A percentile compares a stretch with the other conserved stretches of the same genome.
These are phyloP conservation scores for Stercorarius parasiticus DNA, from an alignment of 2,113 vertebrate species.

Conservation along the genomic window DNA sequence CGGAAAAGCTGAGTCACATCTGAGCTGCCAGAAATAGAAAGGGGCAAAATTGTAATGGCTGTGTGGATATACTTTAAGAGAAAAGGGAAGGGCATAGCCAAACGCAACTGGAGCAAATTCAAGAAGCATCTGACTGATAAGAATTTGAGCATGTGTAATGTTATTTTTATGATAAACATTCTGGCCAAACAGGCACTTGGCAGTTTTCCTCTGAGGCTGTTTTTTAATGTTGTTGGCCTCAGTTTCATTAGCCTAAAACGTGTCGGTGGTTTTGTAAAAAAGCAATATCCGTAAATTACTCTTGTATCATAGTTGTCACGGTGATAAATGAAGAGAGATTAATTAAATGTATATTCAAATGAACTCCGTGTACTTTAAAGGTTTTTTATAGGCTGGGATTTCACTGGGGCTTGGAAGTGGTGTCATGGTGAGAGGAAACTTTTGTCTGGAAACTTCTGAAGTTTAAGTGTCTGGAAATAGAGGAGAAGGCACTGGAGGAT, in stretches of 20 bases:
- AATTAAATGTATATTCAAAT: slow-evolving; percentile 43
- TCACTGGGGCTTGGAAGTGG: background rate
- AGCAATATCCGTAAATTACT: slow-evolving; percentile 20
- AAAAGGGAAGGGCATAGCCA: background rate
- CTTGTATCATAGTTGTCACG: background rate
- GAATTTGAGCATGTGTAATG: slow-evolving; percentile 8
- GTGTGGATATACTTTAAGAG: background rate
- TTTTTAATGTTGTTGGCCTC: slow-evolving; percentile 33
- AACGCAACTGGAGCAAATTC: background rate
- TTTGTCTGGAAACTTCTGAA: slow-evolving; percentile 18
- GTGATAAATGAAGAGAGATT: slow-evolving; percentile 46
- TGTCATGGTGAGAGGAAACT: background rate
- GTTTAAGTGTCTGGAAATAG: background rate
- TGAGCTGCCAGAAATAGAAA: background rate
- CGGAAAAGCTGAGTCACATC: background rate
- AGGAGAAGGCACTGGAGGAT: background rate
- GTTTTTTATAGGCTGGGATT: background rate
- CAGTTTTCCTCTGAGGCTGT: background rate
- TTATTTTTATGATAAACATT: slow-evolving; percentile 44
- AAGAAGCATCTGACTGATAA: slow-evolving; percentile 10
- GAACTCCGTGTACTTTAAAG: background rate
- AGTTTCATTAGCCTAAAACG: slow-evolving; percentile 14
- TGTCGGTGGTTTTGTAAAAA: background rate
- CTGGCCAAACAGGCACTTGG: slow-evolving; percentile 11
- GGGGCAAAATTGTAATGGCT: background rate